phyloP scores from a whole-genome alignment of 2,888 invertebrate genomes.

The Sinopyrophorus schimmeli region DNA sequence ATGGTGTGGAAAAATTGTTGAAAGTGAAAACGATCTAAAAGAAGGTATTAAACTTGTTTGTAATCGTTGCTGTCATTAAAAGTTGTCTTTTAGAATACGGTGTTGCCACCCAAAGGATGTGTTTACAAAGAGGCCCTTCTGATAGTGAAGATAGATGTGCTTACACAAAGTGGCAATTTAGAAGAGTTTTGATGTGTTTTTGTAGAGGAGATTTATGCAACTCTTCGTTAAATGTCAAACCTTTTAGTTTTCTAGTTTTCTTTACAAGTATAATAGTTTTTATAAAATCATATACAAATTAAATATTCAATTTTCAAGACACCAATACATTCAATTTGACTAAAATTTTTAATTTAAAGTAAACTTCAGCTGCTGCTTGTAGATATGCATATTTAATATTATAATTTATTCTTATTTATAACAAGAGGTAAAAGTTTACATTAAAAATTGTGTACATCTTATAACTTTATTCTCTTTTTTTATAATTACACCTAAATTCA shows the following conservation, averaged over 20 bases:
- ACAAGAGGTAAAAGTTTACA: too few relatives aligned
- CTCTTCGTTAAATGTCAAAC: constrained; percentile 27
- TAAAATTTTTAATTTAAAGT: too few relatives aligned
- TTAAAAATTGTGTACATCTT: too few relatives aligned
- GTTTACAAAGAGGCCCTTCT: constrained; percentile 83
- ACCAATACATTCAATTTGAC: too few relatives aligned
- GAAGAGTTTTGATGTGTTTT: constrained; percentile 87
- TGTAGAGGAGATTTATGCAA: constrained; percentile 91
- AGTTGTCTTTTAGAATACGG: constrained; percentile 73
- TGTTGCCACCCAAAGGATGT: constrained; percentile 83
- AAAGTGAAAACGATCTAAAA: constrained; percentile 75
- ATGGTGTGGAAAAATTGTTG: constrained; percentile 91
- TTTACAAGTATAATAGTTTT: constrained; percentile 13
- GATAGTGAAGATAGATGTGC: constrained; percentile 90
- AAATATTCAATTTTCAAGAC: too few relatives aligned
- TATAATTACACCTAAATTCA: too few relatives aligned
- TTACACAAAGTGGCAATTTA: constrained; percentile 79
- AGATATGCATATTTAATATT: too few relatives aligned
- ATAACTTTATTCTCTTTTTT: too few relatives aligned
- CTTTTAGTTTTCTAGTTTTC: constrained; percentile 10
- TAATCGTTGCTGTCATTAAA: not conserved
- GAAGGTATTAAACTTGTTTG: constrained; percentile 61
- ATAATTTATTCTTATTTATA: too few relatives aligned
- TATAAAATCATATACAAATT: too few relatives aligned
- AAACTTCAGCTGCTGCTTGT: too few relatives aligned